Evolutionary conservation across 2,888 invertebrate species (phyloP), one percentile per base, ranked within the genome.

Genomic region (Sesamia inferens): DNA sequence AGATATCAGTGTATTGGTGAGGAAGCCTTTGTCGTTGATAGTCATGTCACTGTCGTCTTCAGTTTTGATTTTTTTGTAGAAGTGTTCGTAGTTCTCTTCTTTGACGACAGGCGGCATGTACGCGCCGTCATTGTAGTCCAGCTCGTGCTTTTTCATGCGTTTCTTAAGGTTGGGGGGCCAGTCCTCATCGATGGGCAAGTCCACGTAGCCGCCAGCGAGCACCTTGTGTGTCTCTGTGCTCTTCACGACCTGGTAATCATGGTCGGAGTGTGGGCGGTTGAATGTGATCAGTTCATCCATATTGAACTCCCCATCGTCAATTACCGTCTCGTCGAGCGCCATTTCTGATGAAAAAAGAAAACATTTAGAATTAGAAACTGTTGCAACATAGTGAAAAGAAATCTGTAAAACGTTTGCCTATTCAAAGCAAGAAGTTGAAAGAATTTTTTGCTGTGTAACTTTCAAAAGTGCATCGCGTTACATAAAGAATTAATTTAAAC

Each of bases 221-320:
- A 89, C 77, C 78, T 93, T 92, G 78, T 80, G 87, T 24, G 88
- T 79, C 64, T 93, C 93, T 71, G 90, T 71, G 86, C 74, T 90
- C 91, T 94, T 95, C 24, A 93, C 92, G n/a, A 94, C 92, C 81
- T 95, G 96, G 92, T 96, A 96, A 72, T 96, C 96, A 89, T 96
- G 96, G 88, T 96, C 96, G 70, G 94, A 93, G 88, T 94, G 96
- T 0, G 94, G 93, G 8, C 95, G 94, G 88, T 93, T 94, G 93
- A 97, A 97, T 14, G 97, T 94, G 86, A 97, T 93, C 90, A 97
- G 94, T 86, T 97, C 97, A 71, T 97, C 97, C 96, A 97, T 96
- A 87, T 97, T 97, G 91, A 97, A 94, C 76, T 96, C 96, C 39
- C 97, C 97, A 83, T 97, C 97, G 82, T 97, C 97, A 85, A 96